Evolutionary conservation across 30 jellyfish, hydroid and myxozoan species (phyloP), one percentile per base, ranked within the genome.

Genomic region (Aurelia coerulea): DNA sequence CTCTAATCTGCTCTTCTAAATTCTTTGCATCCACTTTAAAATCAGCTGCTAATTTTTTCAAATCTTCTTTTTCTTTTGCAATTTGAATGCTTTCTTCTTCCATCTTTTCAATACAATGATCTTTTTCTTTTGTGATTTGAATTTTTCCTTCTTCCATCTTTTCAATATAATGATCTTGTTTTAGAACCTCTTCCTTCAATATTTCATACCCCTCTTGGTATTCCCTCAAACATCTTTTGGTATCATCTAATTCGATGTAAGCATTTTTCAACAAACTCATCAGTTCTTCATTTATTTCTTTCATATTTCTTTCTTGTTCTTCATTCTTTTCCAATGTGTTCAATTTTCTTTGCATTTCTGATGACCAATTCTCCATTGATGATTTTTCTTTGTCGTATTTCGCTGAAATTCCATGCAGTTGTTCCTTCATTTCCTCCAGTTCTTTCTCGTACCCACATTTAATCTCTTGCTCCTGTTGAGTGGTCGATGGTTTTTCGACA

Each of bases 211-310:
- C 56, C 10, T n/a, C 19, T 7, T 50, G 41, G 69, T 46, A 53
- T 16, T 73, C 33, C 58, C n/a, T n/a, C 49, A 52, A 60, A 12
- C 2, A 17, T 6, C 10, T 6, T n/a, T 53, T 67, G 0, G 56
- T 15, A 2, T 73, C 84, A 49, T 73, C 35, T 29, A 51, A 19
- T 46, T 73, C 84, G 52, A 73, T 49, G 29, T 29, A 73, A 15
- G 84, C 84, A 8, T 19, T 29, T 41, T 13, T 60, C 31, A 60
- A 23, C 35, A 4, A 5, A n/a, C 35, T 60, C 70, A 60, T 60
- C 39, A 60, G 13, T 23, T 60, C 70, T 13, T 60, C 70, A 23
- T 60, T 60, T n/a, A 13, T 60, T 17, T 13, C 35, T 60, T 60
- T n/a, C 70, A 60, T 60, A 13, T 60, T 67, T 12, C 2, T 41